Percentiles rank a stretch among this genome's conserved stretches.
Evolutionary conservation across 2,113 vertebrate species (phyloP).

Genomic region (Bos taurus): ARS-UCD2.0 NC_037331.1:35616001-35616500

Average conservation of each 20-base stretch:
- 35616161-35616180: constrained; percentile 26
- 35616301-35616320: not conserved
- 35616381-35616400: constrained; percentile 16
- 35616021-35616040: constrained; percentile 71
- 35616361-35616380: constrained; percentile 33
- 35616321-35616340: not conserved
- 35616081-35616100: constrained; percentile 69
- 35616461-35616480: constrained; percentile 44
- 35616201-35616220: not conserved
- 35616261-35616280: not conserved
- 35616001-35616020: constrained; percentile 75
- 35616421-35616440: constrained; percentile 44
- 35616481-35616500: not conserved
- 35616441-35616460: constrained; percentile 26
- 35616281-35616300: constrained; percentile 47
- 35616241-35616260: not conserved
- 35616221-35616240: not conserved
- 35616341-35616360: constrained; percentile 21
- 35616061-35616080: constrained; percentile 68
- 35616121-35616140: constrained; percentile 51
- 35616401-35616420: constrained; percentile 23
- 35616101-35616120: constrained; percentile 51
- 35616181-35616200: constrained; percentile 18
- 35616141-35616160: constrained; percentile 14
- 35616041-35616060: constrained; percentile 67